Conservation (phyloP, 2,888 invertebrate genomes). For the Andrena camellia region DNA sequence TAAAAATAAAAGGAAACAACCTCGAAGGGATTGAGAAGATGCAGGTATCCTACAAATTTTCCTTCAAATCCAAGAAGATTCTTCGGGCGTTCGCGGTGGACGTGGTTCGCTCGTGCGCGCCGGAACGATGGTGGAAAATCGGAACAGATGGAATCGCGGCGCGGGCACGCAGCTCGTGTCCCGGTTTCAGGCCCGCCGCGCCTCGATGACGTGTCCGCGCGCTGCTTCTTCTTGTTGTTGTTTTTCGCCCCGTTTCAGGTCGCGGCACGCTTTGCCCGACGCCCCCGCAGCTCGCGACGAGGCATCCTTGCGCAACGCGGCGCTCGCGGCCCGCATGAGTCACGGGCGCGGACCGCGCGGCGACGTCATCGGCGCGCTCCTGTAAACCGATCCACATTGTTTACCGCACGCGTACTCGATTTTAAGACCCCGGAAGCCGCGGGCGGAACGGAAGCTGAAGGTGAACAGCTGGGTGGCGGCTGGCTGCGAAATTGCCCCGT, state of each 20-base stretch:
- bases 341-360: slow-evolving; percentile 51
- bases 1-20: not conserved
- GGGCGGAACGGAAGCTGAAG: not conserved
- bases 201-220: slow-evolving; percentile 66
- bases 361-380: slow-evolving; percentile 50
- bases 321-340: slow-evolving; percentile 65
- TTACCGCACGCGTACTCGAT: not conserved
- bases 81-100: not conserved
- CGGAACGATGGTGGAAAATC: slow-evolving; percentile 31
- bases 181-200: slow-evolving; percentile 59
- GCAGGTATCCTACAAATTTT: too few relatives aligned
- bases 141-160: slow-evolving; percentile 51
- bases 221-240: slow-evolving; percentile 55
- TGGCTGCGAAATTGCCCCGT: too few relatives aligned
- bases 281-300: slow-evolving; percentile 60
- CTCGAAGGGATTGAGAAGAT: too few relatives aligned
- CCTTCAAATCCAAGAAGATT: too few relatives aligned
- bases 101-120: not conserved
- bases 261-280: slow-evolving; percentile 56
- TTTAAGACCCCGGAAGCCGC: slow-evolving; percentile 3
- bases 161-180: slow-evolving; percentile 27
- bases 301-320: slow-evolving; percentile 63
- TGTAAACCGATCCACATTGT: slow-evolving; percentile 54
- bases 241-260: slow-evolving; percentile 32
- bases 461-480: not conserved